Evolutionary conservation across 2,797 vertebrate genomes (phyloP), one percentile per base, ranked within the genome.

Genomic region (Gadopsis bispinosus): DNA sequence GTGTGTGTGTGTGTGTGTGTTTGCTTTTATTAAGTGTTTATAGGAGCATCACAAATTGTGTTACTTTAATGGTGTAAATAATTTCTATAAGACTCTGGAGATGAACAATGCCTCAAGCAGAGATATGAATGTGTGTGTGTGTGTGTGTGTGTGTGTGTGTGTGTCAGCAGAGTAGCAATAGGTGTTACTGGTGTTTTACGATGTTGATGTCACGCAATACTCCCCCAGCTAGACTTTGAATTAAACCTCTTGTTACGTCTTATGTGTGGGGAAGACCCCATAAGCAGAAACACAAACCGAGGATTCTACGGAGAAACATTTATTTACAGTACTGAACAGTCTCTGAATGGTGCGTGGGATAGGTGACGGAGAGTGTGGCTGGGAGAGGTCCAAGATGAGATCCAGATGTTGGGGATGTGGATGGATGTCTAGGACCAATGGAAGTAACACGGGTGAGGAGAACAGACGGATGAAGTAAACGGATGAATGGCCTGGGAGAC

Each of bases 181-280:
- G 78, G 47, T 74, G 51, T 20, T 53, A 41, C 37, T 58, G 31
- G 33, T 75, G 48, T 70, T 82, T 81, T 79, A 78, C 83, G 71
- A 88, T 76, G 73, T 39, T 58, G 50, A 67, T 55, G 78, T 83
- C 79, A 87, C 73, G 77, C 76, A 62, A 79, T 61, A 78, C 73
- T 67, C 83, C 62, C 75, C 51, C 69, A 77, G 83, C 79, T 85
- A 84, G 61, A 82, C 70, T 89, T 73, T 70, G 78, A 88, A 81
- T 90, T 82, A 84, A 39, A 62, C 74, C 8, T 26, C 26, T 26
- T 26, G 26, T 26, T 26, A 26, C 26, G 26, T 26, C 26, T 26
- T 26, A 26, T 26, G 26, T 26, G 26, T 26, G 26, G 26, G 26
- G 26, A 26, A 2, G 26, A 26, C 26, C 26, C 26, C 26, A 2